Evolutionary conservation across 2,888 invertebrate genomes (phyloP), one percentile per base, ranked within the genome.

Genomic region (Aphidoletes aphidimyza): DNA sequence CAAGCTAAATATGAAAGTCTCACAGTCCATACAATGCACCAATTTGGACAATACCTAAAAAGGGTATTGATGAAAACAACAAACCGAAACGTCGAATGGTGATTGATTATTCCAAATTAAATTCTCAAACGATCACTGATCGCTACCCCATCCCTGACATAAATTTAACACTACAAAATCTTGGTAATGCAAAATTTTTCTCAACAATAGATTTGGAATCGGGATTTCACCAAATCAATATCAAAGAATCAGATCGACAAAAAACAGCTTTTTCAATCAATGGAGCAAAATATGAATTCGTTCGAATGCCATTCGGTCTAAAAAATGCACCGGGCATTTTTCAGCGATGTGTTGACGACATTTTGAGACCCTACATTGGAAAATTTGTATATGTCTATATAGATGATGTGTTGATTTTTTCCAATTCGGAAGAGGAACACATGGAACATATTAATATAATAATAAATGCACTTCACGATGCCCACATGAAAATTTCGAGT

Each of bases 401-500:
- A 39, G 89, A 89, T 49, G 88, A 89, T 85, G 87, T 88, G 5
- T 86, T 89, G 8, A 86, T 88, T n/a, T 88, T 86, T 83, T 86
- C 85, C 0, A 87, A 86, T 17, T 87, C 86, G 0, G 84, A 88
- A 9, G 86, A 88, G 83, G 87, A 88, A 86, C 88, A 88, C 83
- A 85, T 86, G 1, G 84, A 85, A 83, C 86, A 85, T 34, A 84
- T 87, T 36, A 85, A 85, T 83, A 22, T 37, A 39, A 86, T 88
- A 0, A 87, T 88, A 30, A n/a, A 87, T 81, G 85, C 85, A 85
- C 85, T 87, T 9, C 84, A 86, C 42, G 49, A 86, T 84, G 84
- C 84, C 0, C 87, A 87, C 78, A 85, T 88, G 3, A 87, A 88
- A 86, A 85, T 87, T n/a, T 87, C 87, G 84, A 34, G 87, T 0